Evolutionary conservation across 1,140 invertebrate genomes (phyloP).

Genomic region (Drosophila gunungcola): DNA sequence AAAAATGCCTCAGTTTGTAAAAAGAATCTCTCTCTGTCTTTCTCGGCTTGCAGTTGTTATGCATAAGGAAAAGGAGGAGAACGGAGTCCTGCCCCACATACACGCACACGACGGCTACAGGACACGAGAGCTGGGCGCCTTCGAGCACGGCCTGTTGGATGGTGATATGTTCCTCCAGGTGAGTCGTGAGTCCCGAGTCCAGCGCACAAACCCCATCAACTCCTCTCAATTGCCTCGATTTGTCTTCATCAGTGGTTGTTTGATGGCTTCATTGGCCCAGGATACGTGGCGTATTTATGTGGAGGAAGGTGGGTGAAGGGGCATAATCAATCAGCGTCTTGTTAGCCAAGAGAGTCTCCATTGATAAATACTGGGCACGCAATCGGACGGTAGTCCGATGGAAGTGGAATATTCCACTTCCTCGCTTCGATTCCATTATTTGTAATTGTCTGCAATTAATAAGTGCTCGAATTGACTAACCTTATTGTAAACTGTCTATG

Average conservation of each 20-base stretch:
- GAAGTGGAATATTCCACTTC: constrained; percentile 8
- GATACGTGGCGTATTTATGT: constrained; percentile 44
- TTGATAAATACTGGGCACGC: constrained; percentile 46
- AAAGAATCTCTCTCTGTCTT: constrained; percentile 28
- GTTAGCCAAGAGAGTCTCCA: constrained; percentile 41
- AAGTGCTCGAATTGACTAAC: constrained; percentile 46
- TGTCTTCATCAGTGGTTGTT: constrained; percentile 69
- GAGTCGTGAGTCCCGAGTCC: constrained; percentile 69
- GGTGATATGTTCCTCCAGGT: constrained; percentile 98
- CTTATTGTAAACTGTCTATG: constrained; percentile 29
- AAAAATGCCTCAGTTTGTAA: constrained; percentile 56
- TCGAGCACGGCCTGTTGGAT: constrained; percentile 95
- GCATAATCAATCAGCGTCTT: constrained; percentile 73
- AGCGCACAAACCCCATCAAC: background rate
- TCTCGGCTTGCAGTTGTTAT: constrained; percentile 92
- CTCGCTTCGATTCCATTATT: constrained; percentile 24
- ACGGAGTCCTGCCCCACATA: constrained; percentile 86
- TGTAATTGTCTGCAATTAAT: constrained; percentile 74
- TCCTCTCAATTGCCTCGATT: constrained; percentile 44
- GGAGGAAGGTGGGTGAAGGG: constrained; percentile 10
- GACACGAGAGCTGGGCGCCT: constrained; percentile 92
- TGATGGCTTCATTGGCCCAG: constrained; percentile 71
- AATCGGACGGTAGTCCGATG: constrained; percentile 27
- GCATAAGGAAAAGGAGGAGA: constrained; percentile 95
- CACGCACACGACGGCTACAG: constrained; percentile 87